A percentile compares a stretch with the other conserved stretches of the same genome.
Conservation (phyloP, 2,113 vertebrate species). For the Xenotilapia flavipinnis region DNA sequence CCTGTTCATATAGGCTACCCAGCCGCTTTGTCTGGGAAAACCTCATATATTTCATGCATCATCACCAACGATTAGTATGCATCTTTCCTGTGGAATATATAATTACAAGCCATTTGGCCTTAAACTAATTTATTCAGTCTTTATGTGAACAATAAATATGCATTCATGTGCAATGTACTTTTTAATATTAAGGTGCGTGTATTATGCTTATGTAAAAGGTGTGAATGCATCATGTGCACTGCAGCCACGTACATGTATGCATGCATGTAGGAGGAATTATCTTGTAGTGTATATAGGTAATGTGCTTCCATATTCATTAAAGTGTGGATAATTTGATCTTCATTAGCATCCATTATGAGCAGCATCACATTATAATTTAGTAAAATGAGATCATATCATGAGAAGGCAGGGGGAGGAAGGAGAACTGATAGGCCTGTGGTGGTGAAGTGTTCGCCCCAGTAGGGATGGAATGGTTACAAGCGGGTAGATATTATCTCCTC, state of each 20-base stretch:
- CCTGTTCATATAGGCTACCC: not conserved
- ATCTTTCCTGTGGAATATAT: not conserved
- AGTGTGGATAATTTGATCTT: constrained; percentile 35
- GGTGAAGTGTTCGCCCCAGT: constrained; percentile 6
- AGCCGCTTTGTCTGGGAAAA: not conserved
- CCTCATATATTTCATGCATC: not conserved
- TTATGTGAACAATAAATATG: not conserved
- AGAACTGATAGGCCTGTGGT: constrained; percentile 15
- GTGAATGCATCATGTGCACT: not conserved
- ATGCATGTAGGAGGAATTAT: not conserved
- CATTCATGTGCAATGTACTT: not conserved
- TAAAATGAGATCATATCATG: constrained; percentile 42
- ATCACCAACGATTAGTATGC: not conserved
- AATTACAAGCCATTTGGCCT: not conserved
- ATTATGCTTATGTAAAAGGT: not conserved
- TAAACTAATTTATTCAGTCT: not conserved
- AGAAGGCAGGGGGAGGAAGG: not conserved
- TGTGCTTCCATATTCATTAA: not conserved
- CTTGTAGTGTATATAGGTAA: not conserved
- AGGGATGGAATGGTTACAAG: constrained; percentile 20
- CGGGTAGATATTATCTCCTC: constrained; percentile 42
- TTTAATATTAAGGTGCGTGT: not conserved
- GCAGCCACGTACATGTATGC: not conserved
- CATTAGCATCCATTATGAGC: constrained; percentile 35
- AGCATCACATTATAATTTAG: constrained; percentile 18